phyloP scores from a whole-genome alignment of 2,797 vertebrate genomes.

The Falco novaeseelandiae region DNA sequence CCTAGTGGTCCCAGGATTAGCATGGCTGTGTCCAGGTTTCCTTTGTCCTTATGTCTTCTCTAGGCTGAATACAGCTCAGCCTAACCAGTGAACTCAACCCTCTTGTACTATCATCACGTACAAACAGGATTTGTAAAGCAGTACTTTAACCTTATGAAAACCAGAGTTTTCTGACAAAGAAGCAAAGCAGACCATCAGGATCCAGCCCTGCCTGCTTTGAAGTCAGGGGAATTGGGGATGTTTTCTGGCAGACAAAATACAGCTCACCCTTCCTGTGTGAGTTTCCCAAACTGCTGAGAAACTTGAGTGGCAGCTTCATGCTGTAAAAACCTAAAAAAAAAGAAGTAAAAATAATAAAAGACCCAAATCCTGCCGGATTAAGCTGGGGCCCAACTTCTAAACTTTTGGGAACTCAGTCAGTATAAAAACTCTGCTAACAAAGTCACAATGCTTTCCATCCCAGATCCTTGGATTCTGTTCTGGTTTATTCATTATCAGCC shows the following conservation, averaged over 20 bases:
- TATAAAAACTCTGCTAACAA: conserved; percentile 32
- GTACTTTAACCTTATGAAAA: not conserved
- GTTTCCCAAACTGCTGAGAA: conserved; percentile 1
- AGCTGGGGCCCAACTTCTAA: conserved; percentile 27
- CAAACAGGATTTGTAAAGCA: conserved; percentile 1
- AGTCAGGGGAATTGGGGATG: not conserved
- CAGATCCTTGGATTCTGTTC: conserved; percentile 1
- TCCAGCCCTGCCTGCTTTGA: not conserved
- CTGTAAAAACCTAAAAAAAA: conserved; percentile 6
- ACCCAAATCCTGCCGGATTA: conserved; percentile 58
- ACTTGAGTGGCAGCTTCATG: conserved; percentile 18
- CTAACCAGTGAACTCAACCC: not conserved
- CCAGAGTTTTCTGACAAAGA: not conserved
- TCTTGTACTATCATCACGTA: not conserved
- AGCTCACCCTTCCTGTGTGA: conserved; percentile 23
- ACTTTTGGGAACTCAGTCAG: conserved; percentile 23
- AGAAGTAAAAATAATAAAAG: conserved; percentile 60
- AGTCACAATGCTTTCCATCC: conserved; percentile 42
- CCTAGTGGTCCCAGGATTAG: not conserved
- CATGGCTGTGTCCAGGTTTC: not conserved
- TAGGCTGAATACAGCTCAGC: not conserved
- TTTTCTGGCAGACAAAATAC: conserved; percentile 45
- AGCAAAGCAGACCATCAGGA: not conserved
- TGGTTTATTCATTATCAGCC: conserved; percentile 62
- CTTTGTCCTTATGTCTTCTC: not conserved